Base-by-base conservation (phyloP, 2,113 vertebrate species). In the Blennius ocellaris region DNA sequence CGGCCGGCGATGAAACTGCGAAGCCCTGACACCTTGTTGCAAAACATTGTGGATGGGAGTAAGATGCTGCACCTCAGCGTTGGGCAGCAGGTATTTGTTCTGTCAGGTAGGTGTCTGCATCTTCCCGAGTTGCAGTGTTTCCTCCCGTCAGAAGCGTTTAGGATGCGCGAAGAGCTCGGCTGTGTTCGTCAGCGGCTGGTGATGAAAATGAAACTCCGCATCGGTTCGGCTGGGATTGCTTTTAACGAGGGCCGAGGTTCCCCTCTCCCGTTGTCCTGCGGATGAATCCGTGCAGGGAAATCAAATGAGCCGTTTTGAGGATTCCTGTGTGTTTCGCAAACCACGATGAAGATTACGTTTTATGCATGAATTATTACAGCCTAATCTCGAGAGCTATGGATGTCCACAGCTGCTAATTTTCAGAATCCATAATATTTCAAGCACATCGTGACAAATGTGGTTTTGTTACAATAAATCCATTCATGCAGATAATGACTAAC, bases 191-290 rank as follows among this genome's bases (percentile, higher is more conserved):
- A 3, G 16, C 3, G 58, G 57, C 52, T 60, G 57, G 59, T 57
- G 70, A 80, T 49, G 73, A 71, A 81, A 86, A 82, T 17, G 59
- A 87, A 89, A 77, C 40, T 5, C 44, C 30, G 39, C 80, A 55
- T 85, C 61, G 75, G 67, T 70, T 69, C 69, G 21, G 80, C 38
- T 36, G 62, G 74, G 82, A 90, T 80, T 75, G 72, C 44, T 89
- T 30, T 90, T 90, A 90, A 91, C 88, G 82, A 90, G 77, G 21
- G 38, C 21, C 36, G 66, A 49, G 51, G 4, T 59, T 65, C 39
- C 80, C 39, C 14, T 48, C 41, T 63, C 15, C 38, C 11, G 66
- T 58, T 57, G 58, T 83, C 43, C 69, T 58, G 49, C 51, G 71
- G 87, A 76, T 52, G 63, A 76, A 73, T 40, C 38, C 15, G 11